These are phyloP conservation scores for Hapalemur alaotrensis DNA, from an alignment of 2,797 vertebrate genomes.

Conservation along the genomic window DNA sequence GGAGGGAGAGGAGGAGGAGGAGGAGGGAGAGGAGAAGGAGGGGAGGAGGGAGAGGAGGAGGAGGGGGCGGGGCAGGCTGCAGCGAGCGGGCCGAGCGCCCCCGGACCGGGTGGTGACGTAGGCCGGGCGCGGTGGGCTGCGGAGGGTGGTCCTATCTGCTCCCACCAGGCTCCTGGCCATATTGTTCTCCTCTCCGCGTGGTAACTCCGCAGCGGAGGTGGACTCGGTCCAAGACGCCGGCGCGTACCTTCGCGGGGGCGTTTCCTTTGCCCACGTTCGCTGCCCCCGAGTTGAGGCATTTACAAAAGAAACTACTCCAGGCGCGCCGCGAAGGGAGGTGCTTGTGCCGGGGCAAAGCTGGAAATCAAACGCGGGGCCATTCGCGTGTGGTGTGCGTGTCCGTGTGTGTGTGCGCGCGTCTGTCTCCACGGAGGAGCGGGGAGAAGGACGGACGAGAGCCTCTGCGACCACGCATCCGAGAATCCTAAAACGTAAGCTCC, in stretches of 20 bases:
- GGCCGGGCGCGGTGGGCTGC: conserved; percentile 54
- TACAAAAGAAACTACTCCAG: conserved; percentile 50
- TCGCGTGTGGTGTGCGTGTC: background rate
- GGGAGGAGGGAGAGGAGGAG: background rate
- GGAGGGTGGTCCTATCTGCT: conserved; percentile 32
- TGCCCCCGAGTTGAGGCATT: conserved; percentile 48
- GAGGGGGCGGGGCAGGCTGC: background rate
- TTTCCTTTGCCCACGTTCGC: background rate
- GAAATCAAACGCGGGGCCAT: conserved; percentile 17
- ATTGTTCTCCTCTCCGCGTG: conserved; percentile 7
- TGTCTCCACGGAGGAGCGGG: background rate
- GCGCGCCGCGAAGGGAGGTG: conserved; percentile 29
- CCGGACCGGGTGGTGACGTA: conserved; percentile 56
- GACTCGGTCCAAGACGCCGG: conserved; percentile 4
- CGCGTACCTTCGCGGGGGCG: conserved; percentile 51
- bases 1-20: background rate
- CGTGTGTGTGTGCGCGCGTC: background rate
- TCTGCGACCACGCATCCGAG: conserved; percentile 75
- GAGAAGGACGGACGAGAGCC: background rate
- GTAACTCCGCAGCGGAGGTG: conserved; percentile 46
- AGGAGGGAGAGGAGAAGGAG: background rate
- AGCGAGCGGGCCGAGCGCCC: background rate
- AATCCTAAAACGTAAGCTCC: conserved; percentile 80
- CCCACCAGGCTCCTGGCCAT: conserved; percentile 48
- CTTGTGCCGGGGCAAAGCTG: conserved; percentile 30